phyloP scores from a whole-genome alignment of 2,113 vertebrate species.

The Lichenostomus cassidix region DNA sequence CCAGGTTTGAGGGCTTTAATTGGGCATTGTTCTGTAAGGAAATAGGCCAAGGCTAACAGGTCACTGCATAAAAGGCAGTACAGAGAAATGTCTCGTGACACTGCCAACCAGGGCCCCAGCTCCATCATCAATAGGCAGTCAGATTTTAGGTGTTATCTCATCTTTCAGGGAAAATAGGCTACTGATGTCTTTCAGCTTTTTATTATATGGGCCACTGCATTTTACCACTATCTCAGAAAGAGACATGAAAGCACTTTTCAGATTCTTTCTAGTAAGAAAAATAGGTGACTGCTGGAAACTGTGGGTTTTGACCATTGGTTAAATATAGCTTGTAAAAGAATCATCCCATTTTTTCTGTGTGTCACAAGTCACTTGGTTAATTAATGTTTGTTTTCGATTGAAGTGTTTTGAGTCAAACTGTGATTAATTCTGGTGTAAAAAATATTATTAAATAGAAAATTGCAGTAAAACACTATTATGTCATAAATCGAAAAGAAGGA shows the following conservation, averaged over 20 bases:
- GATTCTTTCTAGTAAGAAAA: constrained; percentile 11
- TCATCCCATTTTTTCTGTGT: not conserved
- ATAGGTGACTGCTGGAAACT: not conserved
- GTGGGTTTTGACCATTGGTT: not conserved
- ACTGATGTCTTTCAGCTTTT: not conserved
- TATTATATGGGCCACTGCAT: not conserved
- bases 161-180: constrained; percentile 1
- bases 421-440: constrained; percentile 3
- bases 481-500: not conserved
- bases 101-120: not conserved
- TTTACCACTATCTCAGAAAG: not conserved
- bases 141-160: not conserved
- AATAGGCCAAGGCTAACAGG: not conserved
- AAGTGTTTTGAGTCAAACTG: constrained; percentile 10
- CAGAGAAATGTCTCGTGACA: not conserved
- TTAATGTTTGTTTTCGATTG: constrained; percentile 5
- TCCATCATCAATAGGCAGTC: not conserved
- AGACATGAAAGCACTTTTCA: not conserved
- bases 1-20: not conserved
- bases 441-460: constrained; percentile 5
- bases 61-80: not conserved
- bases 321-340: constrained; percentile 6
- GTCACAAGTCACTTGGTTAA: not conserved
- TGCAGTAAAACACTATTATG: not conserved
- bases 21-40: not conserved